Base-by-base conservation (phyloP, 2,888 invertebrate genomes). In the Strigamia crassipes region DNA sequence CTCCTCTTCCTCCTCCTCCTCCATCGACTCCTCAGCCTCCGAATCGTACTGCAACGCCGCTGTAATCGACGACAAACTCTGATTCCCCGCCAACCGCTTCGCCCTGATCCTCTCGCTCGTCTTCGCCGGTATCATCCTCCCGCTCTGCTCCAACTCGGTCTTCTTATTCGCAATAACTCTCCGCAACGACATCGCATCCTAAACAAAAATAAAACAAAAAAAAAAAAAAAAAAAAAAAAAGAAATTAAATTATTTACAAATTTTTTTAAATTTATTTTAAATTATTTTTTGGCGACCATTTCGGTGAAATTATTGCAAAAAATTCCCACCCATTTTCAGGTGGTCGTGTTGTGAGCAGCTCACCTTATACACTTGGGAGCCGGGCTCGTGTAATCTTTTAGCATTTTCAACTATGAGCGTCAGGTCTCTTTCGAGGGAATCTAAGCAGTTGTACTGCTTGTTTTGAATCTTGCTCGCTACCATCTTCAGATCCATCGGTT, bases 381-480 rank as follows among this genome's bases (percentile, higher is more conserved):
- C 96, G 0, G 99, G 96, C 86, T 98, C 98, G 87, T 99, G 99
- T 87, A 97, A 99, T 21, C 92, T 90, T 87, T 97, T 97, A 0
- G 99, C 99, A 88, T 99, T 99, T 84, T 94, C 93, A 79, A 95
- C 94, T 94, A 99, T 95, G 81, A 95, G 90, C 84, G 93, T 88
- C 56, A 99, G 89, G 90, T 99, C 99, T 83, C 92, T 92, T 87
- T 97, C 97, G 90, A 99, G 90, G 82, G 97, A 96, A 78, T 90
- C 89, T 46, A 99, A 88, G 84, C 89, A 91, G 0, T 90, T 89
- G 87, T 99, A 99, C 82, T 94, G 93, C 81, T 92, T 92, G 82
- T 92, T 92, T 88, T 96, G 95, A 81, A 99, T 95, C 88, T 95
- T 96, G 82, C 92, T 92, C 0, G 97, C 98, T 82, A 99, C 96